Conservation (phyloP, 2,888 invertebrate species). For the Machimus atricapillus region DNA sequence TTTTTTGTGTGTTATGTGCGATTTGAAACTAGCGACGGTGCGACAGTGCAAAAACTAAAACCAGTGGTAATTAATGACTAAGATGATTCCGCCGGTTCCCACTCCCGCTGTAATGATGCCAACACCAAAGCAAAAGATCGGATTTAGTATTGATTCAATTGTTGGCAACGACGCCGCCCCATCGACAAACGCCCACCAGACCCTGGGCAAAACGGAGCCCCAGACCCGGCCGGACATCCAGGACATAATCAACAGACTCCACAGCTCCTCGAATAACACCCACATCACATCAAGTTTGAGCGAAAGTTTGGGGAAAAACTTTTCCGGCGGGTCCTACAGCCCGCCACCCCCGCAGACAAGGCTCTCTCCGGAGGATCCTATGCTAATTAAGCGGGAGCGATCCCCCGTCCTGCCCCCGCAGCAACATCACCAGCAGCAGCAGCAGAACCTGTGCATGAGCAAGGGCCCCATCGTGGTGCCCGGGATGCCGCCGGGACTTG, state of each 20-base stretch:
- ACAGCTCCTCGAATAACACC: slow-evolving; percentile 54
- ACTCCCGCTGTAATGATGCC: slow-evolving; percentile 91
- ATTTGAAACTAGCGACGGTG: background rate
- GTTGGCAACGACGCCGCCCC: slow-evolving; percentile 71
- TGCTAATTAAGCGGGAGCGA: slow-evolving; percentile 57
- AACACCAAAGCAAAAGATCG: slow-evolving; percentile 88
- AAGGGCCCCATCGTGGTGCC: slow-evolving; percentile 57
- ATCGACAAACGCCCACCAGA: slow-evolving; percentile 50
- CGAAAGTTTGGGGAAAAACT: slow-evolving; percentile 11
- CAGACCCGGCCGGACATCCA: slow-evolving; percentile 54
- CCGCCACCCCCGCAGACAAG: slow-evolving; percentile 54
- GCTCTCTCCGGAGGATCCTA: slow-evolving; percentile 51
- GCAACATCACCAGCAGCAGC: slow-evolving; percentile 22
- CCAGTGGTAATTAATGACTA: slow-evolving; percentile 60
- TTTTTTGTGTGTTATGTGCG: slow-evolving; percentile 4
- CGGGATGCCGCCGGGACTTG: slow-evolving; percentile 57
- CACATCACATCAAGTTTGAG: slow-evolving; percentile 33
- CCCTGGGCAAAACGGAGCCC: slow-evolving; percentile 41
- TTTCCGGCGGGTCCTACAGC: slow-evolving; percentile 52
- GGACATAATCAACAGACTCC: slow-evolving; percentile 58
- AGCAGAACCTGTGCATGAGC: slow-evolving; percentile 53
- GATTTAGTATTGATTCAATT: slow-evolving; percentile 94
- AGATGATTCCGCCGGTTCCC: slow-evolving; percentile 95
- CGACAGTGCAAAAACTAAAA: slow-evolving; percentile 15
- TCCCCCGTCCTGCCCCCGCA: slow-evolving; percentile 52